Evolutionary conservation across 2,797 vertebrate genomes (phyloP).

Genomic region (Toxotes lorentzi): DNA sequence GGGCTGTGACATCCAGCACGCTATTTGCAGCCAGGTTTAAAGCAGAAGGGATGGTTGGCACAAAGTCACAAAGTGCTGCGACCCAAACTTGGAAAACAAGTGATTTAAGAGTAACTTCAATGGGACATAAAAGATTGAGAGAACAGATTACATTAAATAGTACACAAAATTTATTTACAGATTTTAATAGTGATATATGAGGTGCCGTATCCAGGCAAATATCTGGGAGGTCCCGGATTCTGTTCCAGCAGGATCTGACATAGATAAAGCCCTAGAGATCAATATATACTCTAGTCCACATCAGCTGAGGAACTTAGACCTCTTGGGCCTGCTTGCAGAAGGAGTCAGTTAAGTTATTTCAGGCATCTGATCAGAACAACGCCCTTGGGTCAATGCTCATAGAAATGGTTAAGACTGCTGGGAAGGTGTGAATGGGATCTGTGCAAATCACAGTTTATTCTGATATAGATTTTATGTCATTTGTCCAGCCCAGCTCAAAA

Average conservation of each 20-base stretch:
- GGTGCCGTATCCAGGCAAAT: background rate
- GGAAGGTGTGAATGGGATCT: background rate
- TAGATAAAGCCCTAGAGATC: background rate
- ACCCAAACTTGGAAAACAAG: background rate
- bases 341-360: background rate
- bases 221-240: background rate
- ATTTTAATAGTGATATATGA: background rate
- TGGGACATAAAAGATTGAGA: background rate
- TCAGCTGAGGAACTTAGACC: background rate
- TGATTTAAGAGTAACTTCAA: background rate
- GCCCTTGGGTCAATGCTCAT: background rate
- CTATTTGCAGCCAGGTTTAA: background rate
- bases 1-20: background rate
- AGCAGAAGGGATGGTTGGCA: background rate
- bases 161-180: background rate
- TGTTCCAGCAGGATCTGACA: too few species aligned
- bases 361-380: background rate
- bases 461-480: constrained; percentile 10
- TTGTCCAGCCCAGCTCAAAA: background rate
- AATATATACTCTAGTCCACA: background rate
- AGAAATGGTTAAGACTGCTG: background rate
- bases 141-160: background rate
- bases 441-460: background rate
- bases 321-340: background rate
- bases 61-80: too few species aligned